Conservation (phyloP, 2,888 invertebrate genomes). For the Ennomos erosarius region DNA sequence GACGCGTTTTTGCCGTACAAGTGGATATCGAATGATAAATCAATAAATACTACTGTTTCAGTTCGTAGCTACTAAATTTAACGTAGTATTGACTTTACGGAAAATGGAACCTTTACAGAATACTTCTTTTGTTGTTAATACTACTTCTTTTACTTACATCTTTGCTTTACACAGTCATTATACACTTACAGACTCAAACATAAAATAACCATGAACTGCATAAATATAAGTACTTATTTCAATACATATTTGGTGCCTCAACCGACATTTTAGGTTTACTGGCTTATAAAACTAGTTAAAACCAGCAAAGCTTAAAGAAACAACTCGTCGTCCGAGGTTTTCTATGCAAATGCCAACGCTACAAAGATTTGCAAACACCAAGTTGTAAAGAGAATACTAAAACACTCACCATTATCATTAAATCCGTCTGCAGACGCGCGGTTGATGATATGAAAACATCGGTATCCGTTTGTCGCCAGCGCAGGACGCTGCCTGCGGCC, state of each 20-base stretch:
- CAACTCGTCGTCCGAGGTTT: conserved; percentile 22
- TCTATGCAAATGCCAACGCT: conserved; percentile 33
- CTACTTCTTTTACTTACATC: too few relatives aligned
- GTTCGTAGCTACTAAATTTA: not conserved
- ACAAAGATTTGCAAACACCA: conserved; percentile 25
- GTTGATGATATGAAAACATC: conserved; percentile 67
- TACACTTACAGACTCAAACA: too few relatives aligned
- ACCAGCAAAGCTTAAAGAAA: conserved; percentile 27
- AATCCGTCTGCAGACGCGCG: conserved; percentile 69
- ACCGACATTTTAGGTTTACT: not conserved
- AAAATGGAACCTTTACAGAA: not conserved
- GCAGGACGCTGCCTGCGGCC: conserved; percentile 67
- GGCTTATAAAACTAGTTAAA: conserved; percentile 32
- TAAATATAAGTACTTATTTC: too few relatives aligned
- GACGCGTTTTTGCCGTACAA: conserved; percentile 19
- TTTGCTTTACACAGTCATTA: too few relatives aligned
- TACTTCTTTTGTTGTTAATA: too few relatives aligned
- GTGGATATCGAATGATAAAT: conserved; percentile 20
- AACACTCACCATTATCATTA: conserved; percentile 74
- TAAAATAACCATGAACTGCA: too few relatives aligned
- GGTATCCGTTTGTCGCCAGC: conserved; percentile 69
- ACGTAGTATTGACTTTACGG: not conserved
- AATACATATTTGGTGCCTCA: too few relatives aligned
- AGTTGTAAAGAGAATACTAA: conserved; percentile 20
- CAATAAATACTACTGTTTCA: conserved; percentile 6